Percentiles rank a stretch among this genome's conserved stretches.
These are phyloP conservation scores for Protobothrops flavoviridis DNA, from an alignment of 2,113 vertebrate species.

Conservation along the genomic window DNA sequence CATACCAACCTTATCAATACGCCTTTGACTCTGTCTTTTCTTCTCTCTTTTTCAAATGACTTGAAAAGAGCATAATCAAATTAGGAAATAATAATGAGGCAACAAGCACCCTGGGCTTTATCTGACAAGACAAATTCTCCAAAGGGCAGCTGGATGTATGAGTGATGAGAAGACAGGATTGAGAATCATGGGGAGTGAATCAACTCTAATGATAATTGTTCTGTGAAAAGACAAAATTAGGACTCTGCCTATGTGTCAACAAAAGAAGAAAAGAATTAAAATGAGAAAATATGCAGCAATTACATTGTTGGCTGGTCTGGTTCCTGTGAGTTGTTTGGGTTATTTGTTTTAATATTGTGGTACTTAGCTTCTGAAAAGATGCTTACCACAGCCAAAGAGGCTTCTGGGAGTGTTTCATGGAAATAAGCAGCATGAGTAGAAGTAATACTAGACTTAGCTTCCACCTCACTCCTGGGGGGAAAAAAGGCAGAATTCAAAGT, in stretches of 20 bases:
- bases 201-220: constrained; percentile 52
- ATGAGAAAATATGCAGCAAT: constrained; percentile 39
- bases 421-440: background rate
- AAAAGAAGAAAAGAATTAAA: constrained; percentile 39
- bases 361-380: background rate
- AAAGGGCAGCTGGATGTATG: constrained; percentile 39
- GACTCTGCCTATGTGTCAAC: constrained; percentile 6
- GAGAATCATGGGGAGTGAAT: constrained; percentile 42
- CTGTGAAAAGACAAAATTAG: constrained; percentile 47
- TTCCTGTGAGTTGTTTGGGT: constrained; percentile 28
- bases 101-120: background rate
- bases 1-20: constrained; percentile 31
- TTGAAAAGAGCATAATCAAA: constrained; percentile 46
- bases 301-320: constrained; percentile 37
- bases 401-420: background rate
- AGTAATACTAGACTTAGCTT: background rate
- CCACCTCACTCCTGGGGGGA: background rate
- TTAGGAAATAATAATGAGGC: constrained; percentile 54
- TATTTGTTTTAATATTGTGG: background rate
- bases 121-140: constrained; percentile 48
- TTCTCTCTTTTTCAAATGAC: constrained; percentile 35
- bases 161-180: constrained; percentile 49
- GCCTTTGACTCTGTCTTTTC: constrained; percentile 17
- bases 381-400: background rate
- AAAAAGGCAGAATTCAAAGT: background rate